Conservation (phyloP, 2,888 invertebrate genomes). For the Tetropium fuscum region DNA sequence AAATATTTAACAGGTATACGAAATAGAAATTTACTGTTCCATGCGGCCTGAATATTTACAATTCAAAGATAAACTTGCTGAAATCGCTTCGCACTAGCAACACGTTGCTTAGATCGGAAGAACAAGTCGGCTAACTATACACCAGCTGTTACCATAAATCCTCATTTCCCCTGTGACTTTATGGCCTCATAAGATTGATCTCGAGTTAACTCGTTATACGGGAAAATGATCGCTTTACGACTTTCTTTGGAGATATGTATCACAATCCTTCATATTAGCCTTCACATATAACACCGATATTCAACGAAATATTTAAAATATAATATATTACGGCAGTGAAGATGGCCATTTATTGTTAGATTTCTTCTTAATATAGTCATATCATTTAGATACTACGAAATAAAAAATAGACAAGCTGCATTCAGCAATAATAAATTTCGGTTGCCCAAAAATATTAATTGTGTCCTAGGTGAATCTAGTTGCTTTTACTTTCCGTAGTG, state of each 20-base stretch:
- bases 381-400: no score
- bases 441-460: no score
- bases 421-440: no score
- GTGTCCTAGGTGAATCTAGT: background rate
- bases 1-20: no score
- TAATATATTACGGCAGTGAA: no score
- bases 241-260: background rate
- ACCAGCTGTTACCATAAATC: constrained; percentile 28
- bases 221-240: constrained; percentile 16
- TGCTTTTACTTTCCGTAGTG: background rate
- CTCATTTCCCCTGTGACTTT: constrained; percentile 23
- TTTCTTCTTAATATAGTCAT: no score
- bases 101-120: constrained; percentile 24
- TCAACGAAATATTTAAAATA: no score
- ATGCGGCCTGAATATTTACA: constrained; percentile 21
- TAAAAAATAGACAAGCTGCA: no score
- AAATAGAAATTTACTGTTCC: constrained; percentile 21
- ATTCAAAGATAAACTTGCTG: constrained; percentile 23
- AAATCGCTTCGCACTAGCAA: constrained; percentile 22
- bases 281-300: no score
- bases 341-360: no score
- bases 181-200: constrained; percentile 27
- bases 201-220: constrained; percentile 25
- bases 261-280: no score
- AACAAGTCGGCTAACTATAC: constrained; percentile 25